phyloP scores from a whole-genome alignment of 92 coral and sea anemone species.

The Epizoanthus rinbou region DNA sequence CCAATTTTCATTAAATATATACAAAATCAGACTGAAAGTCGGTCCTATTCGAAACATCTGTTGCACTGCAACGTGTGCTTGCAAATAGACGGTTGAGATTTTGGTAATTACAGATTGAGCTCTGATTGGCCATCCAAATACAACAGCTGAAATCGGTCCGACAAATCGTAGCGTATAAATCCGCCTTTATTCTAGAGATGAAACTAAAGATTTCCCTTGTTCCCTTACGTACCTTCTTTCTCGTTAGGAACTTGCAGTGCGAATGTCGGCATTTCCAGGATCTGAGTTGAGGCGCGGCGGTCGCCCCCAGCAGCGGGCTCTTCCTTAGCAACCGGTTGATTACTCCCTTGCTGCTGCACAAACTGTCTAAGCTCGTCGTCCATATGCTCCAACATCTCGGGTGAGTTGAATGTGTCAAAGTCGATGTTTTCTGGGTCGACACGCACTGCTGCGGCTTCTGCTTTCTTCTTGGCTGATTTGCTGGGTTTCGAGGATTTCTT shows the following conservation, averaged over 20 bases:
- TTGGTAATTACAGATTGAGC: background rate
- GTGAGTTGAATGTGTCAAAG: constrained; percentile 78
- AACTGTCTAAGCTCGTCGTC: constrained; percentile 82
- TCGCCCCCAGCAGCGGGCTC: background rate
- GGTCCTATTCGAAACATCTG: too few species aligned
- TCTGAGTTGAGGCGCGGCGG: constrained; percentile 42
- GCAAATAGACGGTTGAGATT: background rate
- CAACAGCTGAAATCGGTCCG: too few species aligned
- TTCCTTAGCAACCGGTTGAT: constrained; percentile 32
- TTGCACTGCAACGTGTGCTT: background rate
- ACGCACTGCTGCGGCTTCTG: constrained; percentile 29
- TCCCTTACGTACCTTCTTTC: constrained; percentile 42
- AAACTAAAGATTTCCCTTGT: background rate
- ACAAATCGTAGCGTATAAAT: too few species aligned
- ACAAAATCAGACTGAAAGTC: too few species aligned
- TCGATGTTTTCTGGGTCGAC: constrained; percentile 83
- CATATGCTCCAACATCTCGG: constrained; percentile 86
- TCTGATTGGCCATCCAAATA: too few species aligned
- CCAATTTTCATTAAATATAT: too few species aligned
- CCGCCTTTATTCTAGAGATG: background rate
- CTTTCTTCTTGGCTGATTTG: constrained; percentile 65
- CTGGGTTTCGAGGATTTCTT: constrained; percentile 54
- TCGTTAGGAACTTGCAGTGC: constrained; percentile 56
- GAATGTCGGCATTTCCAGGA: constrained; percentile 59
- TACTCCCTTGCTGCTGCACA: constrained; percentile 63